Percentiles rank a stretch among this genome's conserved stretches.
phyloP scores from a whole-genome alignment of 2,113 vertebrate species.

The Plecturocebus donacophilus region DNA sequence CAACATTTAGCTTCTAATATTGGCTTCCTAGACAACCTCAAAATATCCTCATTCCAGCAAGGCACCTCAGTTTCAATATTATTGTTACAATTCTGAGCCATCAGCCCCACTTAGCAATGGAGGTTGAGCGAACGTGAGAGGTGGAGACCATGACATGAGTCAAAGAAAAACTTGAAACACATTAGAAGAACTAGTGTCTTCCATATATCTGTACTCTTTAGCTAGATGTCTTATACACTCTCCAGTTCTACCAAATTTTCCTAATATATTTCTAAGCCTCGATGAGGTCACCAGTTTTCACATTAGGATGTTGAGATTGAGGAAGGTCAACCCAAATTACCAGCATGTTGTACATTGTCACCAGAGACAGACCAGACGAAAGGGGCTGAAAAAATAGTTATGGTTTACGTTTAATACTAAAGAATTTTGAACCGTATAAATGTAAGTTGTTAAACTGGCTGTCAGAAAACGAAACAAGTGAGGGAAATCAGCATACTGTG shows the following conservation, averaged over 20 bases:
- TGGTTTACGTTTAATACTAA: not conserved
- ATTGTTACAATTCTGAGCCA: not conserved
- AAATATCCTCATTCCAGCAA: not conserved
- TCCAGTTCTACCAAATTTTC: not conserved
- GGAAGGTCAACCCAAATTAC: not conserved
- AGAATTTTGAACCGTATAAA: not conserved
- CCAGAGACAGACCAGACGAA: slow-evolving; percentile 10
- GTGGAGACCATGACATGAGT: not conserved
- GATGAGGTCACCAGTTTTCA: not conserved
- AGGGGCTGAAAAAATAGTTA: not conserved
- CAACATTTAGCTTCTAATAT: slow-evolving; percentile 5
- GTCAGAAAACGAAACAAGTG: not conserved
- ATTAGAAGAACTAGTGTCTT: not conserved
- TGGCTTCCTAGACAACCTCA: not conserved
- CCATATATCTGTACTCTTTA: not conserved
- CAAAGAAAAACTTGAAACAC: not conserved
- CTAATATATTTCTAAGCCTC: not conserved
- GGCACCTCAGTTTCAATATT: not conserved
- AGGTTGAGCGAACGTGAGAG: not conserved
- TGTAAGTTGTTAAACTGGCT: not conserved
- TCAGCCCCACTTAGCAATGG: not conserved
- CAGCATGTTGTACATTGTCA: not conserved
- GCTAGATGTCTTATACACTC: not conserved
- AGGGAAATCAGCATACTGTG: not conserved
- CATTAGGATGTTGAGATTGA: not conserved